Percentiles rank a stretch among this genome's conserved stretches.
phyloP scores from a whole-genome alignment of 2,888 invertebrate genomes.

The Ariolimax columbianus region DNA sequence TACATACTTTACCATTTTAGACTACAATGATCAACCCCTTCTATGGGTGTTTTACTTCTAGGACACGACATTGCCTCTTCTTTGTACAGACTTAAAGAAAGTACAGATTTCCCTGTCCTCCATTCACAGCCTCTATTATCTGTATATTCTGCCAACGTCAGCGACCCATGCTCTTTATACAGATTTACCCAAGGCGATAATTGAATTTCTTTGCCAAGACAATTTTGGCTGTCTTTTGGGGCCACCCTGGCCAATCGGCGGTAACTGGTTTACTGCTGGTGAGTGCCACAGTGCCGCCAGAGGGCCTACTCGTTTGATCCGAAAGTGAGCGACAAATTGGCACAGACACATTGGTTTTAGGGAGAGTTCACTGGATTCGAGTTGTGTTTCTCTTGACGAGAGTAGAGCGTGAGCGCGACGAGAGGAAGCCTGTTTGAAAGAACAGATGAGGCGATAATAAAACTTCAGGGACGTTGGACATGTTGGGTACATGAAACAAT shows the following conservation, averaged over 20 bases:
- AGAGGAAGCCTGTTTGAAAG: neutral
- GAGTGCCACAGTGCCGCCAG: constrained; percentile 43
- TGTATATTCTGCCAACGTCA: constrained; percentile 52
- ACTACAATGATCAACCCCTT: too few relatives aligned
- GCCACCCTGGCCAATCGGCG: constrained; percentile 38
- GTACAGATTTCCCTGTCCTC: neutral
- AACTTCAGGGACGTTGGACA: constrained; percentile 6
- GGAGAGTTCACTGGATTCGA: constrained; percentile 18
- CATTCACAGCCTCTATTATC: constrained; percentile 17
- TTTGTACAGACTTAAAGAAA: neutral
- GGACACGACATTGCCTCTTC: neutral
- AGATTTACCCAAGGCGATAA: constrained; percentile 55
- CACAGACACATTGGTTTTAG: constrained; percentile 33
- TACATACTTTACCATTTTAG: too few relatives aligned
- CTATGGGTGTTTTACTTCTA: neutral
- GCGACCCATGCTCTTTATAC: constrained; percentile 52
- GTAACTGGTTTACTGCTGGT: constrained; percentile 47
- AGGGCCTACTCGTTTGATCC: constrained; percentile 41
- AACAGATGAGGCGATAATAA: constrained; percentile 26
- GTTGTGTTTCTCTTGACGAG: neutral
- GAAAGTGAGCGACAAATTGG: constrained; percentile 40
- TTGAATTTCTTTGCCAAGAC: constrained; percentile 52
- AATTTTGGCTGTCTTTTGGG: constrained; percentile 46
- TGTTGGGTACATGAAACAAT: neutral
- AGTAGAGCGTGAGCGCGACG: neutral